Evolutionary conservation across 2,113 vertebrate species (phyloP), one percentile per base, ranked within the genome.

Genomic region (Asarcornis scutulata): DNA sequence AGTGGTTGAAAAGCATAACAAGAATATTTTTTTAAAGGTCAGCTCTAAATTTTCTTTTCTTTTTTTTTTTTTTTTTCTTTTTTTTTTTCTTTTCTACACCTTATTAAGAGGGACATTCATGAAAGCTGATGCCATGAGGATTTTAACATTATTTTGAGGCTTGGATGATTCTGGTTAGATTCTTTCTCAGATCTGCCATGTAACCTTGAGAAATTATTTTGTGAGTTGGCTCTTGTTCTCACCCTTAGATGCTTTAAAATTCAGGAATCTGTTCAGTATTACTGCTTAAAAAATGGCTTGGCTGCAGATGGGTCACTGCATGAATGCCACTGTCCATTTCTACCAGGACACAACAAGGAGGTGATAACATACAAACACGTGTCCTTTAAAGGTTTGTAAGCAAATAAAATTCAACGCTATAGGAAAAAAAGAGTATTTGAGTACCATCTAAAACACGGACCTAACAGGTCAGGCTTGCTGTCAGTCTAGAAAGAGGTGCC

Each of bases 21-120:
- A 27, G 66, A 78, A 10, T 79, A 50, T 90, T 90, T 91, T 91
- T 52, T 48, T 73, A 90, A 88, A 92, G 91, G 62, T 86, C 75
- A 94, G 38, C 16, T 83, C 66, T 82, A 32, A 66, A 59, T 84
- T 83, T 83, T 79, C 20, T 79, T 82, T 63, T 72, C 64, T 86
- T 38, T 12, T 50, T 5, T 23, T 23, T 23, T 74, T 71, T 84
- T 82, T 34, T 13, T 50, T 11, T 38, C 7, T 50, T 11, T 23
- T 23, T 23, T 74, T 71, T 84, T 40, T 42, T 44, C 17, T 44
- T 44, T 44, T 17, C 42, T 82, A 7, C 48, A 15, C 34, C 42
- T 81, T 79, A 77, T 86, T 84, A 91, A 94, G 77, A 53, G 46
- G n/a, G 17, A 15, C 15, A 6, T 71, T 73, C 9, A 9, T 23